Evolutionary conservation across 1,140 invertebrate genomes (phyloP).

Genomic region (Diplogasteroides magnus): DNA sequence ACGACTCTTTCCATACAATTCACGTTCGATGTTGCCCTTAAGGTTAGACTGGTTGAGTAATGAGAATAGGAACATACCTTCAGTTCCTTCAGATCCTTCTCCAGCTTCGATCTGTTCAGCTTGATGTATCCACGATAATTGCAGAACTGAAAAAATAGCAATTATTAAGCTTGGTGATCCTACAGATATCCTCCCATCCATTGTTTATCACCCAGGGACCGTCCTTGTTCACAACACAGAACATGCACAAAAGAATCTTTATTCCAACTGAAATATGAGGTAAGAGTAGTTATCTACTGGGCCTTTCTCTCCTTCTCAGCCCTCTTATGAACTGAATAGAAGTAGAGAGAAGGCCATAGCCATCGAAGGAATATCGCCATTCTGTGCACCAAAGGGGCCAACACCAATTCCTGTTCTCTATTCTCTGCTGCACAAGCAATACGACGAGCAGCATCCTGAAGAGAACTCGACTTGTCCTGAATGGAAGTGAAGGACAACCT

Average conservation of each 20-base stretch:
- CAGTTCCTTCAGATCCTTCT: constrained; percentile 4
- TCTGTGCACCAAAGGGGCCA: constrained; percentile 20
- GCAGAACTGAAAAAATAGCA: constrained; percentile 19
- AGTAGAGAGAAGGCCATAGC: constrained; percentile 27
- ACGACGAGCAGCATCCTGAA: constrained; percentile 19
- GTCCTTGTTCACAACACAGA: too few relatives aligned
- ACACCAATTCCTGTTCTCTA: constrained; percentile 24
- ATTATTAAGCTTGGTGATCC: too few relatives aligned
- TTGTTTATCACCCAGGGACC: too few relatives aligned
- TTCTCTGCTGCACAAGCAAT: constrained; percentile 17
- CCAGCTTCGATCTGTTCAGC: constrained; percentile 4
- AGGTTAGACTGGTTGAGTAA: background rate
- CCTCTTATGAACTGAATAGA: constrained; percentile 25
- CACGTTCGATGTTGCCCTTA: background rate
- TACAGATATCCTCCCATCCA: too few relatives aligned
- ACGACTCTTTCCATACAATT: background rate
- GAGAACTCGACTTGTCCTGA: too few relatives aligned
- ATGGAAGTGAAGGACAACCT: too few relatives aligned
- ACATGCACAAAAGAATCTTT: too few relatives aligned
- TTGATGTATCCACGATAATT: constrained; percentile 19
- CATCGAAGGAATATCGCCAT: constrained; percentile 29
- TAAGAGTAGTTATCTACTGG: background rate
- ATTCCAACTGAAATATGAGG: too few relatives aligned
- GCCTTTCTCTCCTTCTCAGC: background rate
- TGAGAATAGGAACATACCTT: too few relatives aligned